phyloP scores from a whole-genome alignment of 2,113 vertebrate genomes.

The Phrynosoma blainvillii region DNA sequence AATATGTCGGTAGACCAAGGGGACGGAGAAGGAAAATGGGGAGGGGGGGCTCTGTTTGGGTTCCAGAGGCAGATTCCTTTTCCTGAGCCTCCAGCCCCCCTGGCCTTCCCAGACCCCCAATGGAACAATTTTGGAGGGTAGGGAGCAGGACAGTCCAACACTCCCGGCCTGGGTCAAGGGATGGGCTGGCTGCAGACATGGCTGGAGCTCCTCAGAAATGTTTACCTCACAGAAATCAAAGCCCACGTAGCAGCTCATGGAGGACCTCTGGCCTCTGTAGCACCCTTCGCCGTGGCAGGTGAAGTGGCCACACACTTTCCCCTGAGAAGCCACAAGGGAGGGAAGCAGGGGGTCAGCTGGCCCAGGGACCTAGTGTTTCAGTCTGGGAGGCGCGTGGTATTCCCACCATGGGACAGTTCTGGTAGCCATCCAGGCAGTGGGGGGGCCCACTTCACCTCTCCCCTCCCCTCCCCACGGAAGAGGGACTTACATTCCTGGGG shows the following conservation, averaged over 20 bases:
- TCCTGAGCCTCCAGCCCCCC: neutral
- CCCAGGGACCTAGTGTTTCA: no score
- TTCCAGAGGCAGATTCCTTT: neutral
- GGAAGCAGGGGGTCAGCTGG: neutral
- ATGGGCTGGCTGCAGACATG: neutral
- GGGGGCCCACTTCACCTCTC: neutral
- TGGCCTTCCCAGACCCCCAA: no score
- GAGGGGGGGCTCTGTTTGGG: no score
- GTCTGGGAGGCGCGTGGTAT: conserved; percentile 56
- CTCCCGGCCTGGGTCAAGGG: no score
- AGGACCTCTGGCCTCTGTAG: conserved; percentile 66
- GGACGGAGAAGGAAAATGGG: no score
- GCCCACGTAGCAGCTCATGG: conserved; percentile 48
- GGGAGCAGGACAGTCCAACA: neutral
- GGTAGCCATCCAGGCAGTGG: no score
- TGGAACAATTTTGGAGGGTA: no score
- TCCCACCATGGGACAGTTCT: neutral
- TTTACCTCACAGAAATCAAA: conserved; percentile 81
- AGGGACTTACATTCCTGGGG: conserved; percentile 50
- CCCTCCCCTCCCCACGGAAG: neutral
- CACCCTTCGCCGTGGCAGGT: conserved; percentile 63
- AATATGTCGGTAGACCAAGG: no score
- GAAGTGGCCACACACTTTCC: conserved; percentile 76
- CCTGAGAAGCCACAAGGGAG: conserved; percentile 61
- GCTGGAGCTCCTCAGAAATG: neutral